phyloP scores from a whole-genome alignment of 2,797 vertebrate genomes.

The Menidia menidia region DNA sequence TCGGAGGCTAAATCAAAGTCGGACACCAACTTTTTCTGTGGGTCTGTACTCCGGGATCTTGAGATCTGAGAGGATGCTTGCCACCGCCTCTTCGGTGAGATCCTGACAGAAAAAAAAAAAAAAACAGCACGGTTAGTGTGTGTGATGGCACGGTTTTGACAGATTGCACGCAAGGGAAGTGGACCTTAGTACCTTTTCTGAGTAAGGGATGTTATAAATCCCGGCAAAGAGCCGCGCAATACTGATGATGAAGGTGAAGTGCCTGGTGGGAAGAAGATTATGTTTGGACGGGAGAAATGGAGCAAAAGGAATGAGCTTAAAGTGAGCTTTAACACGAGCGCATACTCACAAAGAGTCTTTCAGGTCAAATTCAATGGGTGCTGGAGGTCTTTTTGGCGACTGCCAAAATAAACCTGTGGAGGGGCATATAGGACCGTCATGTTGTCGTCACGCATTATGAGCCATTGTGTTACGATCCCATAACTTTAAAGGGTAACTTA shows the following conservation, averaged over 20 bases:
- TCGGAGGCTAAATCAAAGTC: neutral
- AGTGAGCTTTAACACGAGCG: neutral
- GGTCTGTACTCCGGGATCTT: slow-evolving; percentile 92
- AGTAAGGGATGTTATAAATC: slow-evolving; percentile 89
- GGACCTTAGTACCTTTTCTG: slow-evolving; percentile 84
- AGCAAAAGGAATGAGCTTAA: neutral
- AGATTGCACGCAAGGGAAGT: neutral
- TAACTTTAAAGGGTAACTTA: slow-evolving; percentile 79
- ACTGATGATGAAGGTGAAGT: slow-evolving; percentile 90
- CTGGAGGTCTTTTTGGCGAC: slow-evolving; percentile 96
- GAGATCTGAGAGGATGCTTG: slow-evolving; percentile 84
- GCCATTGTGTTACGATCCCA: neutral
- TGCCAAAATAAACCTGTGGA: slow-evolving; percentile 97
- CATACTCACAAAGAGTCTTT: slow-evolving; percentile 92
- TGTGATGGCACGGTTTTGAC: neutral
- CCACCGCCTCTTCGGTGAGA: slow-evolving; percentile 84
- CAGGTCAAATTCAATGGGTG: slow-evolving; percentile 92
- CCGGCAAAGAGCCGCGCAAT: slow-evolving; percentile 91
- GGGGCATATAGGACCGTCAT: slow-evolving; percentile 15
- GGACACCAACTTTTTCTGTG: slow-evolving; percentile 89
- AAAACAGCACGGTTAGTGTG: neutral
- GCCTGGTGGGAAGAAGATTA: slow-evolving; percentile 78
- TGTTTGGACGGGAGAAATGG: slow-evolving; percentile 12
- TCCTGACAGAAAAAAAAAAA: slow-evolving; percentile 78
- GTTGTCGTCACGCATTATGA: neutral